A percentile compares a stretch with the other conserved stretches of the same genome.
Conservation (phyloP, 1,140 invertebrate genomes). For the Bombus pascuorum region DNA sequence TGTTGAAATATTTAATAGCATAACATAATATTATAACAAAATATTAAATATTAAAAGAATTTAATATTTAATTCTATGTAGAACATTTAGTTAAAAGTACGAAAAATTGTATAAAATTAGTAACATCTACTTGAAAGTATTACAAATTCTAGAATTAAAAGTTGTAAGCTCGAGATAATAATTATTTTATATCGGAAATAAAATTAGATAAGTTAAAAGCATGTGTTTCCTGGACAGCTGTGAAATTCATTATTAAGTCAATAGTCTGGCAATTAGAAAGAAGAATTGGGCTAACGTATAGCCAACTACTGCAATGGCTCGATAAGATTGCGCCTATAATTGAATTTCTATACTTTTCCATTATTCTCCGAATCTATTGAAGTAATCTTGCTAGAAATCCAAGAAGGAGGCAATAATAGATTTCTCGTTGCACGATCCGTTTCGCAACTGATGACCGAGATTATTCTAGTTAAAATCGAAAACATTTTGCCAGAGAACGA, state of each 20-base stretch:
- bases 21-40: no score
- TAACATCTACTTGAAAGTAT: no score
- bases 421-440: neutral
- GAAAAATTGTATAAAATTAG: no score
- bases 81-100: neutral
- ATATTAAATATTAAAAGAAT: neutral
- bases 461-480: neutral
- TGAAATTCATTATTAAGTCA: no score
- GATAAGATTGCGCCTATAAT: neutral
- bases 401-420: conserved; percentile 3
- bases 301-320: neutral
- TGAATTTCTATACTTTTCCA: conserved; percentile 15
- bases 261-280: neutral
- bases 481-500: neutral
- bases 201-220: neutral
- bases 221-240: neutral
- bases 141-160: no score
- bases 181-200: neutral
- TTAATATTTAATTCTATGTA: neutral
- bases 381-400: neutral
- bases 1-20: neutral
- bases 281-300: neutral
- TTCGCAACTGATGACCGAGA: neutral
- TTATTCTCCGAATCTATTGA: conserved; percentile 20
- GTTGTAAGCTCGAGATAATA: no score